A percentile compares a stretch with the other conserved stretches of the same genome.
These are phyloP conservation scores for Drosophila demipolita DNA, from an alignment of 2,888 invertebrate genomes.

Conservation along the genomic window DNA sequence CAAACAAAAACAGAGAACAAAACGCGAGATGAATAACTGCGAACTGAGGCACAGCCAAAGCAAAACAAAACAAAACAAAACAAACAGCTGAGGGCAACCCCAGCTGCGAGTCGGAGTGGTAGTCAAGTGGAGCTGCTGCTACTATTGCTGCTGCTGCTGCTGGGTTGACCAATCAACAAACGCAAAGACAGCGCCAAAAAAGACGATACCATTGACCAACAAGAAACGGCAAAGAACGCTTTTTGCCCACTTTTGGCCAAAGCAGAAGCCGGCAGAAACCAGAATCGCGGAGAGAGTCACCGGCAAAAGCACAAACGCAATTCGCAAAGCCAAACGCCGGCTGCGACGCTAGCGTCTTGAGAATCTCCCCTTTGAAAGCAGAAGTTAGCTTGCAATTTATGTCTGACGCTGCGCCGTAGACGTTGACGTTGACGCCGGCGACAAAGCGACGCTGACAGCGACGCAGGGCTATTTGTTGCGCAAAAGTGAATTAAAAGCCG, in stretches of 20 bases:
- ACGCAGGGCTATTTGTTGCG: constrained; percentile 48
- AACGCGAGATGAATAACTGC: constrained; percentile 63
- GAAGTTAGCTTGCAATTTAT: constrained; percentile 60
- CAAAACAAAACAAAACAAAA: constrained; percentile 37
- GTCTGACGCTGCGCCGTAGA: constrained; percentile 38
- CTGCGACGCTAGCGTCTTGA: constrained; percentile 56
- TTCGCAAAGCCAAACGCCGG: constrained; percentile 59
- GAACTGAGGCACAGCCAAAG: constrained; percentile 20
- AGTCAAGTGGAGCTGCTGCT: constrained; percentile 25
- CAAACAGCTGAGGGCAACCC: constrained; percentile 70
- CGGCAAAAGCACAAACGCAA: constrained; percentile 47
- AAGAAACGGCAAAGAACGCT: constrained; percentile 46
- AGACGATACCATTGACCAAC: constrained; percentile 38
- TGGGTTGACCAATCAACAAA: constrained; percentile 55
- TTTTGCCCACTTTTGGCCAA: constrained; percentile 61
- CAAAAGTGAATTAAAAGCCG: constrained; percentile 59
- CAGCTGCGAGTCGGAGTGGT: constrained; percentile 16
- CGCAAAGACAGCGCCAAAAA: constrained; percentile 67
- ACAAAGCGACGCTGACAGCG: constrained; percentile 27
- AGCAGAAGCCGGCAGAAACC: constrained; percentile 60
- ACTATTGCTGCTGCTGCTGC: constrained; percentile 2
- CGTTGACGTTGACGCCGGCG: constrained; percentile 25
- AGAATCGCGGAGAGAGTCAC: constrained; percentile 49
- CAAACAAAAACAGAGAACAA: constrained; percentile 65
- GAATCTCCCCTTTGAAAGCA: constrained; percentile 53